Conservation (phyloP, 2,797 vertebrate genomes). For the Arrhamphus sclerolepis region DNA sequence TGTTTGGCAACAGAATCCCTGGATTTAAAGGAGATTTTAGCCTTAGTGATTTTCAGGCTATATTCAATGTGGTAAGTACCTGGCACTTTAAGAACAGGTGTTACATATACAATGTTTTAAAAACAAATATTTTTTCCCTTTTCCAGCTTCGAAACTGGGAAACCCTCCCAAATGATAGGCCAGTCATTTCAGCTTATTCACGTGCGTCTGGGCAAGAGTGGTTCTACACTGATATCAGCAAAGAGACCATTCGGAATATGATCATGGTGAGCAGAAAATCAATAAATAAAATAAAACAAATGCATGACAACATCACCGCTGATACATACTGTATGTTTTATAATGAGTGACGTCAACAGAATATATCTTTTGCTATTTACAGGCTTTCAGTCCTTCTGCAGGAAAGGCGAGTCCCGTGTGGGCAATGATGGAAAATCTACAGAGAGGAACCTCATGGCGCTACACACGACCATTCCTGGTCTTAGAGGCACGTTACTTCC, state of each 20-base stretch:
- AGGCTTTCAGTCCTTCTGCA: slow-evolving; percentile 70
- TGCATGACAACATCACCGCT: too few relatives aligned
- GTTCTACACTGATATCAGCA: slow-evolving; percentile 76
- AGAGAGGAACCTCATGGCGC: slow-evolving; percentile 73
- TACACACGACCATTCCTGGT: slow-evolving; percentile 70
- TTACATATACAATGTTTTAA: too few relatives aligned
- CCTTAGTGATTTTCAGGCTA: slow-evolving; percentile 68
- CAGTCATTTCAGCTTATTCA: slow-evolving; percentile 75
- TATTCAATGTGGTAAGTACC: slow-evolving; percentile 80
- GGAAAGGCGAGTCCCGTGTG: slow-evolving; percentile 67
- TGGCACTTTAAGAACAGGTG: not conserved
- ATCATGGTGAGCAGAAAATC: slow-evolving; percentile 75
- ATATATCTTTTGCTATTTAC: slow-evolving; percentile 3
- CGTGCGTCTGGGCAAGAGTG: slow-evolving; percentile 85
- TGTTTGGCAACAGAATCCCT: slow-evolving; percentile 66
- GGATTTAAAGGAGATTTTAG: slow-evolving; percentile 76
- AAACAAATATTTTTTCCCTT: not conserved
- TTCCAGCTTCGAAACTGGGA: slow-evolving; percentile 84
- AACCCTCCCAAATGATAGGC: slow-evolving; percentile 72
- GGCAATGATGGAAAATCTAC: slow-evolving; percentile 66
- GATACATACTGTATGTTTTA: not conserved
- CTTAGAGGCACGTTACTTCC: slow-evolving; percentile 77
- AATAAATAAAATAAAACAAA: not conserved
- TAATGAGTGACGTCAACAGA: not conserved
- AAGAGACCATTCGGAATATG: slow-evolving; percentile 71